A percentile compares a stretch with the other conserved stretches of the same genome.
Conservation (phyloP, 2,113 vertebrate species). For the Bostrychus sinensis region DNA sequence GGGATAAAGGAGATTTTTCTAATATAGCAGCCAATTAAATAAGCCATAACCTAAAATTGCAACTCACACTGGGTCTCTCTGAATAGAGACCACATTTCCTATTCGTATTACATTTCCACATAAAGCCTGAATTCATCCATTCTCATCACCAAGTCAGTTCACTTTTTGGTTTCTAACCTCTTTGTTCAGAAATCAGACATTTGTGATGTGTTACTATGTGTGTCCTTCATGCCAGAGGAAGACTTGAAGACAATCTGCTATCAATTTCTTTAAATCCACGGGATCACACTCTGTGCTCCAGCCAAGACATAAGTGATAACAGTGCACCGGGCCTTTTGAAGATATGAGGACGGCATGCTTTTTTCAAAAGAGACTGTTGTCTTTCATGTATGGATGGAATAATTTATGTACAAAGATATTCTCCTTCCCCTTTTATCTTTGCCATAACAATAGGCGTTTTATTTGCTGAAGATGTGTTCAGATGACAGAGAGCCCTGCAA, state of each 20-base stretch:
- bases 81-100: slow-evolving; percentile 79
- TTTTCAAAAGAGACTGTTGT: slow-evolving; percentile 80
- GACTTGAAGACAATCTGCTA: slow-evolving; percentile 85
- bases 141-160: slow-evolving; percentile 83
- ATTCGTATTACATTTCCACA: slow-evolving; percentile 75
- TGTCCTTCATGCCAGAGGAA: slow-evolving; percentile 79
- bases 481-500: slow-evolving; percentile 1
- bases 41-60: slow-evolving; percentile 79
- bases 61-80: slow-evolving; percentile 2
- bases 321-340: slow-evolving; percentile 87
- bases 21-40: slow-evolving; percentile 20
- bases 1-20: slow-evolving; percentile 18
- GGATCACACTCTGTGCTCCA: slow-evolving; percentile 82
- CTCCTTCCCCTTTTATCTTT: slow-evolving; percentile 51
- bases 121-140: slow-evolving; percentile 82
- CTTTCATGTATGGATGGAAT: slow-evolving; percentile 74
- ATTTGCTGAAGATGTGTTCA: slow-evolving; percentile 27
- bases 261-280: slow-evolving; percentile 87
- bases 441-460: slow-evolving; percentile 53
- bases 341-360: slow-evolving; percentile 82
- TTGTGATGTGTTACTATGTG: slow-evolving; percentile 83
- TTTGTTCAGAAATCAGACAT: slow-evolving; percentile 85
- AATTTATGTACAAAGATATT: slow-evolving; percentile 76
- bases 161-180: slow-evolving; percentile 84
- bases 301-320: slow-evolving; percentile 94